Conservation (phyloP, 2,113 vertebrate species). For the Notothenia rossii region DNA sequence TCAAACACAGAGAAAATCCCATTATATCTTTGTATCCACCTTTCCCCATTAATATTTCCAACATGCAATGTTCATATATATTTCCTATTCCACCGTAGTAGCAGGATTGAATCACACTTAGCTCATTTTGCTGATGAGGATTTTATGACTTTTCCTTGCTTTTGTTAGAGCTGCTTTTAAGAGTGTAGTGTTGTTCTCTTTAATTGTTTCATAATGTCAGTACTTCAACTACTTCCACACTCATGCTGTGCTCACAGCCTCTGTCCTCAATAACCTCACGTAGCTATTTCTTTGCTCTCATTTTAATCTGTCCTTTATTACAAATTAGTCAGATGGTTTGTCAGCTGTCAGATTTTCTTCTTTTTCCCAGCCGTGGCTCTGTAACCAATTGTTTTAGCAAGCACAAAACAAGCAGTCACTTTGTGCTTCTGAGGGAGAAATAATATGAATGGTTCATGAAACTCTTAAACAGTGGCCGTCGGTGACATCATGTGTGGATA, state of each 20-base stretch:
- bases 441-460: conserved; percentile 1
- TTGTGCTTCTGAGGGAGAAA: not conserved
- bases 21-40: not conserved
- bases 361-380: not conserved
- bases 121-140: conserved; percentile 3
- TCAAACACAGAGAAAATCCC: conserved; percentile 29
- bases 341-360: conserved; percentile 3
- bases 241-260: conserved; percentile 9
- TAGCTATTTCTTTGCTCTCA: not conserved
- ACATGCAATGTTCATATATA: not conserved
- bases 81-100: not conserved
- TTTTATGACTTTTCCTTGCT: conserved; percentile 27
- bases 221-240: not conserved
- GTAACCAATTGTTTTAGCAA: conserved; percentile 23
- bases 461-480: conserved; percentile 11
- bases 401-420: not conserved
- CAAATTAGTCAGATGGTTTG: not conserved
- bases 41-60: conserved; percentile 26
- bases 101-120: not conserved
- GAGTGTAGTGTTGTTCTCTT: not conserved
- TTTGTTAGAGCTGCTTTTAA: conserved; percentile 10
- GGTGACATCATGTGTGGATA: conserved; percentile 33
- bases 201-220: conserved; percentile 36
- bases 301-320: conserved; percentile 5
- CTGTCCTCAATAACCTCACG: not conserved